Base-by-base conservation (phyloP, 2,113 vertebrate species). In the Geococcyx californianus region DNA sequence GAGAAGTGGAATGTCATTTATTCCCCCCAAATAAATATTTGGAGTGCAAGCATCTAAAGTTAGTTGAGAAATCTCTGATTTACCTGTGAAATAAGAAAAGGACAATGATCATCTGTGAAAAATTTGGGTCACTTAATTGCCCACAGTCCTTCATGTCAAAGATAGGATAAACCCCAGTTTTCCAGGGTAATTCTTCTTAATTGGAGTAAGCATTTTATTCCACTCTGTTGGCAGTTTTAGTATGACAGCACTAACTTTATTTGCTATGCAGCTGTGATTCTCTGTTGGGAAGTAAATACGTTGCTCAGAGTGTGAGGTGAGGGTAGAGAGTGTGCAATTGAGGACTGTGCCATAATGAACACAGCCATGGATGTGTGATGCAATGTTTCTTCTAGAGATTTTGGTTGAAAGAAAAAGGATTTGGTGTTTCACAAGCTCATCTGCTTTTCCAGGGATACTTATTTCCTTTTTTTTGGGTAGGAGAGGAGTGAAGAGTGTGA, bases 401-500 rank as follows among this genome's bases (percentile, higher is more conserved):
- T 87, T 76, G 4, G 4, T 29, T 51, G n/a, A 73, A 63, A 60
- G 6, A 17, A 66, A 44, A 83, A 66, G 6, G 52, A 49, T 47
- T 58, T 67, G 49, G 34, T 77, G 3, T 9, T 82, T 76, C 31
- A 20, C 38, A 4, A 60, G 26, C 21, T 62, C 8, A 31, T 21
- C 14, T 49, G 5, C 4, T 56, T 56, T 82, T 56, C 55, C 4
- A 69, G 10, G 29, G 10, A 67, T 78, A 64, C 7, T 33, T 49
- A 42, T 70, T 70, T 17, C 17, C 49, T 66, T 45, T 56, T 73
- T 52, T 47, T 68, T 31, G 14, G 2, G 4, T 60, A 13, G 18
- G 33, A 81, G 8, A 4, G 2, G 3, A 64, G 6, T 17, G 11
- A 76, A 38, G 28, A 68, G 1, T 0, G 0, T 19, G 28, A 60